Conservation (phyloP, 30 jellyfish, hydroid and myxozoan genomes). For the Cassiopea andromeda region DNA sequence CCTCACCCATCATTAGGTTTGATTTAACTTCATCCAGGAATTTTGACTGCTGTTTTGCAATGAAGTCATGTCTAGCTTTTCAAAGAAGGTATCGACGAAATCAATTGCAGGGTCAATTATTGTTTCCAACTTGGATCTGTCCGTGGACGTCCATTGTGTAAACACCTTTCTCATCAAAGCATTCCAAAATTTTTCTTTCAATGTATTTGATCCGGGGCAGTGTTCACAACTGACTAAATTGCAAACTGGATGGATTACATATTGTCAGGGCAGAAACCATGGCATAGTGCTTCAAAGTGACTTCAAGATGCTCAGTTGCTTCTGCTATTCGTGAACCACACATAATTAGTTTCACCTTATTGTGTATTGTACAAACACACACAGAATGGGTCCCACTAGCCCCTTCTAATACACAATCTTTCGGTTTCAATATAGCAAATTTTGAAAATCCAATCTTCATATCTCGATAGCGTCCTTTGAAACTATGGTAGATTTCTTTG, state of each 20-base stretch:
- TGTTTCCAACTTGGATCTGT: no score
- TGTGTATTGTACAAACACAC: conserved; percentile 84
- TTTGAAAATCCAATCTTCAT: conserved; percentile 71
- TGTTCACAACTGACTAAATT: no score
- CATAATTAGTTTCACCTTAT: conserved; percentile 57
- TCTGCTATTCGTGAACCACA: not conserved
- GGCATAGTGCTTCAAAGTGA: not conserved
- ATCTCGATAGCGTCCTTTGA: conserved; percentile 48
- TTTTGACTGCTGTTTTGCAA: not conserved
- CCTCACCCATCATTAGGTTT: conserved; percentile 17
- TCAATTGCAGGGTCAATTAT: no score
- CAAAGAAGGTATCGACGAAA: no score
- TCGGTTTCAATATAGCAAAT: conserved; percentile 79
- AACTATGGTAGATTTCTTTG: conserved; percentile 50
- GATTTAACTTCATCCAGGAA: conserved; percentile 14
- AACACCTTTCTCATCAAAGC: no score
- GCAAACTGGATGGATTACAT: no score
- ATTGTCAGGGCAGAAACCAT: conserved; percentile 1
- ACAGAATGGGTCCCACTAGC: conserved; percentile 85
- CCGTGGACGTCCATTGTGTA: no score
- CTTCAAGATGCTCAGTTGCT: not conserved
- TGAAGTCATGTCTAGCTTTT: no score
- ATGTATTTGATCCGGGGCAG: no score
- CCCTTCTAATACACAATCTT: conserved; percentile 78
- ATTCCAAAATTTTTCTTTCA: no score